A percentile compares a stretch with the other conserved stretches of the same genome.
These are phyloP conservation scores for Theretra japonica DNA, from an alignment of 2,888 invertebrate species.

Conservation along the genomic window DNA sequence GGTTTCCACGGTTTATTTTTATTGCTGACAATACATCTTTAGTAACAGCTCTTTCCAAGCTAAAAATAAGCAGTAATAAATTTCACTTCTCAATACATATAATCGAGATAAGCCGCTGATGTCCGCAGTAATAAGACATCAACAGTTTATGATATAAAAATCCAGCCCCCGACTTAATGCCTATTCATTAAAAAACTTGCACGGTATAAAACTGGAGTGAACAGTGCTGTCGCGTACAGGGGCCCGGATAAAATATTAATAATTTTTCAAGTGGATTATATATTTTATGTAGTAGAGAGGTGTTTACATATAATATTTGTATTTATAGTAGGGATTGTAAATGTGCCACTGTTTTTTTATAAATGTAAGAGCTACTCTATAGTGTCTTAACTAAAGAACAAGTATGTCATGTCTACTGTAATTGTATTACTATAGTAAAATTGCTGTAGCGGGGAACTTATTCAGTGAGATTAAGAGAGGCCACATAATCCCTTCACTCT, in stretches of 20 bases:
- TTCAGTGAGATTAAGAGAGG: no score
- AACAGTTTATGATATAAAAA: constrained; percentile 70
- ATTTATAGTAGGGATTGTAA: no score
- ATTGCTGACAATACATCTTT: not conserved
- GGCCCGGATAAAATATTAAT: not conserved
- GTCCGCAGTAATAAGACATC: constrained; percentile 78
- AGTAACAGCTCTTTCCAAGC: not conserved
- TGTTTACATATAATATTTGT: no score
- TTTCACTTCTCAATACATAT: constrained; percentile 76
- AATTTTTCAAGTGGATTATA: no score
- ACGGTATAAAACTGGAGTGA: constrained; percentile 51
- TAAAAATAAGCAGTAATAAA: constrained; percentile 59
- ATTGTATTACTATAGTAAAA: no score
- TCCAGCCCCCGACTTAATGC: constrained; percentile 70
- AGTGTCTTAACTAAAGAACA: no score
- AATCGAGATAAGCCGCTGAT: constrained; percentile 63
- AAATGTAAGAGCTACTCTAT: no score
- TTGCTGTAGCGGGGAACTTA: no score
- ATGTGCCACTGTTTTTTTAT: no score
- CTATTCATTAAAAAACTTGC: constrained; percentile 81
- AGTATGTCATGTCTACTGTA: no score
- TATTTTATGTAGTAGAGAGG: no score
- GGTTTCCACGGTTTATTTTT: not conserved
- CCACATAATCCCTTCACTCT: no score
- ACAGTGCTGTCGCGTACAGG: not conserved